Base-by-base conservation (phyloP, 2,888 invertebrate species). In the Aporophyla nigra region DNA sequence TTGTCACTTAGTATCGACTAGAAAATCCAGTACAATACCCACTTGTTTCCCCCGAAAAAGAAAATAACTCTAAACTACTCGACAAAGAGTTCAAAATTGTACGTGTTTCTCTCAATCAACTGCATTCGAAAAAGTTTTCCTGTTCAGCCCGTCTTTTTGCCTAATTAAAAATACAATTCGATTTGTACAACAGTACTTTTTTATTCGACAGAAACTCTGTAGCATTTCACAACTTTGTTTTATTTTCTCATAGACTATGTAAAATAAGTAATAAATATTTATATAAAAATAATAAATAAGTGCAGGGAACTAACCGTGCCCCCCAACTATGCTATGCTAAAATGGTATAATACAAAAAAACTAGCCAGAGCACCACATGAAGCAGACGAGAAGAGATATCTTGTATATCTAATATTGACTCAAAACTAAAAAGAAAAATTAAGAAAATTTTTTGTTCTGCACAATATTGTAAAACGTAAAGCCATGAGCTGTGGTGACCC, bases 91-190 rank as follows among this genome's bases (percentile, higher is more conserved):
- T 71, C 33, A 66, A 73, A 75, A 54, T 62, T 43, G 63, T 66
- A 73, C 14, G n/a, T 58, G 5, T 5, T 19, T 14, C 16, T 19
- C 40, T 58, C 66, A 59, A 40, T 33, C 40, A 77, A 76, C 27
- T 53, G 40, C 56, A 69, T 63, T 24, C 24, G 1, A 71, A 51
- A 46, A 73, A 56, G 19, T 58, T 73, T 53, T 24, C 74, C n/a
- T 43, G 61, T 58, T 71, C 56, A 77, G 43, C 33, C 51, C 59
- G 71, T 83, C 76, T 74, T 83, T 80, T 78, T 83, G 59, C 73
- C 76, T 87, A 84, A 86, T 86, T 87, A 85, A 93, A 93, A 91
- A 90, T 91, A 86, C 91, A 85, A 89, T 91, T 91, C 90, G 91
- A 93, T 93, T 94, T 92, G 90, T 91, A 87, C 84, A 82, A 78